Conservation (phyloP, 37 sponge, comb jelly and placozoan genomes). For the Agelas oroides region DNA sequence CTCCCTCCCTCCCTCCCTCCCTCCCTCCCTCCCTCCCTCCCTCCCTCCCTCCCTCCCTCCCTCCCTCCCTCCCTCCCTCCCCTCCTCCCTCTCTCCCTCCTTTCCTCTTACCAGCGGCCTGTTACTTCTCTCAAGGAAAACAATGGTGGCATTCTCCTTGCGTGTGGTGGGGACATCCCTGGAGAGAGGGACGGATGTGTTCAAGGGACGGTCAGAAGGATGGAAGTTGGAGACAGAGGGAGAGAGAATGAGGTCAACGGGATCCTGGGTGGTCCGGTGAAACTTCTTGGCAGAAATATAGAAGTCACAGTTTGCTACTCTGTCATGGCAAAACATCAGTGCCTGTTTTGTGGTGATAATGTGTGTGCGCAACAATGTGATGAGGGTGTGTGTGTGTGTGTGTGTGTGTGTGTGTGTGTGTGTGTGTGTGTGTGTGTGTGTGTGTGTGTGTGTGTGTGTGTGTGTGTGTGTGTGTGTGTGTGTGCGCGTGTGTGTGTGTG, state of each 20-base stretch:
- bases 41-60: no score
- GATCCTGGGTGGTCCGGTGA: conserved; percentile 47
- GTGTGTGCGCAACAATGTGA: no score
- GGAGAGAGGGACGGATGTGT: conserved; percentile 17
- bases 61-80: no score
- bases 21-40: no score
- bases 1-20: no score
- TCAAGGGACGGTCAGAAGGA: neutral
- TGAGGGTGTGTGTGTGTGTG: neutral
- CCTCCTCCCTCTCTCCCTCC: neutral
- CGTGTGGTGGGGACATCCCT: conserved; percentile 63
- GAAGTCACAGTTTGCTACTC: conserved; percentile 74
- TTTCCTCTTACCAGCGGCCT: conserved; percentile 68
- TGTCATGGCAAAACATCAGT: conserved; percentile 82
- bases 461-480: neutral
- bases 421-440: neutral
- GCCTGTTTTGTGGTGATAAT: conserved; percentile 28
- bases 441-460: conserved; percentile 1
- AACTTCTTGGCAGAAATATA: conserved; percentile 58
- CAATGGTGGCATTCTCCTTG: conserved; percentile 69
- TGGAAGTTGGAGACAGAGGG: conserved; percentile 41
- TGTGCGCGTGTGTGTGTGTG: neutral
- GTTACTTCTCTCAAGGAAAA: conserved; percentile 63
- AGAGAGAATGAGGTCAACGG: conserved; percentile 58
- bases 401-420: neutral